phyloP scores from a whole-genome alignment of 2,113 vertebrate species.

The Epinephelus lanceolatus region DNA sequence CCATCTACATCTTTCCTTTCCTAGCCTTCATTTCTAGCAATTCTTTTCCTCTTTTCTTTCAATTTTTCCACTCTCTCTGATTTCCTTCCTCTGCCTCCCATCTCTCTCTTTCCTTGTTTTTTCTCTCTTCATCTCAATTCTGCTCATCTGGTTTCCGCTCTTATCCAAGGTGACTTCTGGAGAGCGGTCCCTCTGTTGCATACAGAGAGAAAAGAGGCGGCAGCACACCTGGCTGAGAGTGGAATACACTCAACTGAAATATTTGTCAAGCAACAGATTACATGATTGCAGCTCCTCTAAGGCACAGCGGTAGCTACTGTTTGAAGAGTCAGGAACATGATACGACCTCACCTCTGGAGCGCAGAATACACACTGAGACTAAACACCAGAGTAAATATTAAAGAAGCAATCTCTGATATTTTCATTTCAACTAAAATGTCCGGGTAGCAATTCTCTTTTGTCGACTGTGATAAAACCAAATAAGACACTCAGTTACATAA shows the following conservation, averaged over 20 bases:
- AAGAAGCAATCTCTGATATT: constrained; percentile 6
- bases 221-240: constrained; percentile 53
- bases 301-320: constrained; percentile 33
- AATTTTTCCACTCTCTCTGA: not conserved
- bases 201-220: constrained; percentile 38
- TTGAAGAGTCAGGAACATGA: constrained; percentile 39
- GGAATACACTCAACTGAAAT: constrained; percentile 46
- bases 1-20: not conserved
- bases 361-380: constrained; percentile 8
- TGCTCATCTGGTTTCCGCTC: constrained; percentile 49
- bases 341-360: constrained; percentile 23
- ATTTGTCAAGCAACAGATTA: constrained; percentile 64
- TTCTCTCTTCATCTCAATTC: constrained; percentile 24
- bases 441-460: not conserved
- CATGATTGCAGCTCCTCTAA: constrained; percentile 42
- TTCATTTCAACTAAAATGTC: not conserved
- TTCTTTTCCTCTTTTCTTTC: not conserved
- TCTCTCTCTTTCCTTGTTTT: not conserved
- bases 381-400: constrained; percentile 17
- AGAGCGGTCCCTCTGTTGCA: constrained; percentile 54
- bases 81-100: not conserved
- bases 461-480: not conserved
- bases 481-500: not conserved
- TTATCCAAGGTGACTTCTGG: constrained; percentile 68
- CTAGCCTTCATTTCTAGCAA: not conserved